A percentile compares a stretch with the other conserved stretches of the same genome.
Conservation (phyloP, 2,797 vertebrate genomes). For the Loriculus beryllinus region DNA sequence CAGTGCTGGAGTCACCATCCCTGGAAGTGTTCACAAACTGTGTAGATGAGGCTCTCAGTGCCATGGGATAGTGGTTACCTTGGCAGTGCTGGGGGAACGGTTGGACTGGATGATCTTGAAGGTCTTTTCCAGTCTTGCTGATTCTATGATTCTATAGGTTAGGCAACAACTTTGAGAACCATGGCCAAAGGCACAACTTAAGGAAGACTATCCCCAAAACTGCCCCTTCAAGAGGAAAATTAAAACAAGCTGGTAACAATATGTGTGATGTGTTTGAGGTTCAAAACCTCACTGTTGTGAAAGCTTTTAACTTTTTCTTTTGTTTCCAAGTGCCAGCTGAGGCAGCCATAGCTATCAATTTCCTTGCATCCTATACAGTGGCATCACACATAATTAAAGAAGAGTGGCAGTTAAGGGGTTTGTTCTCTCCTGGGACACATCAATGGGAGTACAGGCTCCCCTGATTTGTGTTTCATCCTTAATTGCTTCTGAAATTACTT, state of each 20-base stretch:
- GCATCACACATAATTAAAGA: background rate
- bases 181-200: background rate
- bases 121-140: background rate
- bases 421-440: constrained; percentile 23
- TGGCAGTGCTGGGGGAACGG: background rate
- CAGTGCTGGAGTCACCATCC: background rate
- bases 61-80: background rate
- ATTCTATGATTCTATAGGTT: background rate
- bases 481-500: constrained; percentile 55
- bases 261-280: background rate
- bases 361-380: background rate
- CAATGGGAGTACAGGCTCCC: constrained; percentile 7
- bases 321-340: background rate
- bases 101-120: background rate
- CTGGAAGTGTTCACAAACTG: background rate
- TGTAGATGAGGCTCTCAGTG: background rate
- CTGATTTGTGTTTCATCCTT: constrained; percentile 43
- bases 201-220: background rate
- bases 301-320: constrained; percentile 15
- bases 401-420: constrained; percentile 4
- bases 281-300: background rate
- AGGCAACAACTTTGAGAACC: background rate
- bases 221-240: background rate
- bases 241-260: background rate
- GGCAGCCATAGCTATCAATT: background rate